These are phyloP conservation scores for Heterodera schachtii DNA, from an alignment of 1,140 invertebrate genomes.

Conservation along the genomic window DNA sequence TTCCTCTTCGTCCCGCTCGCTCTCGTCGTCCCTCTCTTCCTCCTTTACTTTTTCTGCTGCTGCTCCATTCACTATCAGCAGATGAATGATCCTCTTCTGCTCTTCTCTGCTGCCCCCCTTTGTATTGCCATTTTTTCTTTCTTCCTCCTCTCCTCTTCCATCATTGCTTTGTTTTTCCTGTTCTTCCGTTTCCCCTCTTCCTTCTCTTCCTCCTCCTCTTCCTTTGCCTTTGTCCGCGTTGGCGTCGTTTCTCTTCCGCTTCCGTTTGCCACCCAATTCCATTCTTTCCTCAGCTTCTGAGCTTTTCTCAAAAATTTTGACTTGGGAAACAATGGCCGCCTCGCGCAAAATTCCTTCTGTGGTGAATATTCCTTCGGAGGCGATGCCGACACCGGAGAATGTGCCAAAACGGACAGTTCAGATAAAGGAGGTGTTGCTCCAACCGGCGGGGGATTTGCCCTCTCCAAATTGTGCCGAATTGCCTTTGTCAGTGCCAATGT, in stretches of 20 bases:
- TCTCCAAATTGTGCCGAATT: not conserved
- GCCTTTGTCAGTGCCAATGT: not conserved
- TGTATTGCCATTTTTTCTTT: not conserved
- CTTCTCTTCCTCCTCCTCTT: slow-evolving; percentile 11
- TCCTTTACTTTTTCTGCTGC: slow-evolving; percentile 37
- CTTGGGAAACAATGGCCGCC: not conserved
- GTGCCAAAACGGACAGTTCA: too few relatives aligned
- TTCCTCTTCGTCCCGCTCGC: not conserved
- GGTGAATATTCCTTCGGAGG: not conserved
- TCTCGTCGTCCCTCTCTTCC: slow-evolving; percentile 37
- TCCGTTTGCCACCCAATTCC: slow-evolving; percentile 18
- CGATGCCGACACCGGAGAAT: too few relatives aligned
- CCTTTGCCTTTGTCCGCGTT: slow-evolving; percentile 22
- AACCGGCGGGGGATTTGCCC: not conserved
- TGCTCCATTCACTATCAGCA: not conserved
- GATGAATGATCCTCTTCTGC: not conserved
- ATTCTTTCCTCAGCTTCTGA: slow-evolving; percentile 6
- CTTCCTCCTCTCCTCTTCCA: slow-evolving; percentile 26
- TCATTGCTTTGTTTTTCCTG: slow-evolving; percentile 18
- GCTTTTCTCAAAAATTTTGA: slow-evolving; percentile 11
- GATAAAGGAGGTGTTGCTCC: too few relatives aligned
- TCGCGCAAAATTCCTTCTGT: not conserved
- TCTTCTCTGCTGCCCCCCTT: not conserved
- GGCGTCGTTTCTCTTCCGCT: slow-evolving; percentile 20
- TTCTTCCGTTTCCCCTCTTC: slow-evolving; percentile 43